A percentile compares a stretch with the other conserved stretches of the same genome.
These are phyloP conservation scores for Isichthys henryi DNA, from an alignment of 2,113 vertebrate genomes.

Conservation along the genomic window DNA sequence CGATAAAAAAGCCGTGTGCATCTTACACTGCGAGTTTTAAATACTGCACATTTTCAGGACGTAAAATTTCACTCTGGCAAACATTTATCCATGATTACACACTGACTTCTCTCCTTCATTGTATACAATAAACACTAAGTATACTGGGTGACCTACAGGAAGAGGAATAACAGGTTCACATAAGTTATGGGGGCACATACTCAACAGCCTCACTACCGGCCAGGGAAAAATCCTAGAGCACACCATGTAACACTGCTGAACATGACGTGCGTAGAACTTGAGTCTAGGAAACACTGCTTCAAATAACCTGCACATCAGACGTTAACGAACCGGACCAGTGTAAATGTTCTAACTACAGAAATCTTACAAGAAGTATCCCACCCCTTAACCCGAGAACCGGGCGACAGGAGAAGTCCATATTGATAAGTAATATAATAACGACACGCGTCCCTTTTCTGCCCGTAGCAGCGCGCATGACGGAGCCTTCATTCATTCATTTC, in stretches of 20 bases:
- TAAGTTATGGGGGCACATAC: neutral
- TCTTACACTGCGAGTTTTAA: neutral
- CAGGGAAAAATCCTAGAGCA: neutral
- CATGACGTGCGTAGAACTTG: neutral
- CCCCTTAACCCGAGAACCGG: neutral
- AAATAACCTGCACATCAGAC: neutral
- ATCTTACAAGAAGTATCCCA: neutral
- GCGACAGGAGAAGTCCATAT: neutral
- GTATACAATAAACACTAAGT: neutral
- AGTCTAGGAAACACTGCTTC: neutral
- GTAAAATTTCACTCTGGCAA: neutral
- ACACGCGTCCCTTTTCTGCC: neutral
- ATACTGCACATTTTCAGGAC: neutral
- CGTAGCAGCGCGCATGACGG: neutral
- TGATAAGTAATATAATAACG: neutral
- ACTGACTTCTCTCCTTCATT: neutral
- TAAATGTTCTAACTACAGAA: neutral
- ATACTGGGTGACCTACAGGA: neutral
- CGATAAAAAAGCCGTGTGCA: neutral
- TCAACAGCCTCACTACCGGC: neutral
- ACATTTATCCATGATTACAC: neutral
- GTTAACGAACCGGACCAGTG: neutral
- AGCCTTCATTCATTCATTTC: neutral
- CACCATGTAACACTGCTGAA: neutral
- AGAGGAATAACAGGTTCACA: neutral